A percentile compares a stretch with the other conserved stretches of the same genome.
phyloP scores from a whole-genome alignment of 2,113 vertebrate species.

The Sialia sialis region DNA sequence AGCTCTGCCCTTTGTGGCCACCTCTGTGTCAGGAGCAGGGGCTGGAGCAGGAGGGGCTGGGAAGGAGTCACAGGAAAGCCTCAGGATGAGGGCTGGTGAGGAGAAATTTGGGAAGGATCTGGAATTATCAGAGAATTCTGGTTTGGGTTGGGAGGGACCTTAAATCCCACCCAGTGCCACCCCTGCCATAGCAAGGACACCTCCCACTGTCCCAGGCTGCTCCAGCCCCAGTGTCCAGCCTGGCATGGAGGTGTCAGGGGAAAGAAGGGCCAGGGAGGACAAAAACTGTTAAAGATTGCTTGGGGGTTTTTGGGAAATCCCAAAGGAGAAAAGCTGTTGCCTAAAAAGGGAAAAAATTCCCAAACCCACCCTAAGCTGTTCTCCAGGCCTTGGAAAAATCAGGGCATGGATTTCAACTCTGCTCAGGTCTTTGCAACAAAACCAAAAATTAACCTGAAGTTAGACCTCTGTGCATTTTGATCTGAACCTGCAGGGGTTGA shows the following conservation, averaged over 20 bases:
- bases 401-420: background rate
- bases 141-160: background rate
- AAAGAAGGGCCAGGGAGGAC: background rate
- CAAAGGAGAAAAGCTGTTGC: background rate
- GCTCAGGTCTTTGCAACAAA: background rate
- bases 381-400: background rate
- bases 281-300: background rate
- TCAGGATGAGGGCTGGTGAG: background rate
- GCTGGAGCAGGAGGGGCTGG: background rate
- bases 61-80: background rate
- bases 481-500: background rate
- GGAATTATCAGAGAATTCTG: background rate
- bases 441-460: background rate
- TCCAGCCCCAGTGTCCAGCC: no score
- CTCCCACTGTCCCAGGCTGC: no score
- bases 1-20: accelerated
- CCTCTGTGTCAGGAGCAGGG: background rate
- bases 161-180: background rate
- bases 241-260: background rate
- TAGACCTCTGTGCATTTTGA: background rate
- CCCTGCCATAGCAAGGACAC: no score
- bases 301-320: accelerated
- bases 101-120: background rate
- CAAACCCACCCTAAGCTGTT: accelerated
- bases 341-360: background rate